phyloP scores from a whole-genome alignment of 2,113 vertebrate species.

The Ginglymostoma cirratum region DNA sequence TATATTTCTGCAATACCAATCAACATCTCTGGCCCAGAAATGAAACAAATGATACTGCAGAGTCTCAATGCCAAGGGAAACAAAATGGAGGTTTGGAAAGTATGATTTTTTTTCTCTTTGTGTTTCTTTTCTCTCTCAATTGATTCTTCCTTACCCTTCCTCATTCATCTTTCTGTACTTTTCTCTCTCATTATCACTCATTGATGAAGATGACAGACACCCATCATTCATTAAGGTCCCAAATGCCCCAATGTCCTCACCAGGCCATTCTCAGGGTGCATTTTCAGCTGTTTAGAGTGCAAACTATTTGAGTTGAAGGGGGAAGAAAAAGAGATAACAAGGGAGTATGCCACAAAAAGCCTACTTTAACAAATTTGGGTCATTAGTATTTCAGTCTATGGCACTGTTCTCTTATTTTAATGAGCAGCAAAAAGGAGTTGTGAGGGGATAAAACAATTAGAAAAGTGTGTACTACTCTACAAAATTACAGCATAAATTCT shows the following conservation, averaged over 20 bases:
- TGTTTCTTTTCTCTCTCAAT: neutral
- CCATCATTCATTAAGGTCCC: neutral
- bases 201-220: neutral
- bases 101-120: neutral
- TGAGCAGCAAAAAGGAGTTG: neutral
- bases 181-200: neutral
- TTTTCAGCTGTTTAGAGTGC: neutral
- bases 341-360: neutral
- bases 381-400: neutral
- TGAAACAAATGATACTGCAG: neutral
- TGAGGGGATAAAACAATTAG: neutral
- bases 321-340: neutral
- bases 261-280: neutral
- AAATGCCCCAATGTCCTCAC: neutral
- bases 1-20: neutral
- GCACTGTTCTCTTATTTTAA: neutral
- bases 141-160: neutral
- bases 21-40: neutral
- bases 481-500: neutral
- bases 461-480: neutral
- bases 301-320: neutral
- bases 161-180: neutral
- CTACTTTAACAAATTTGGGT: neutral
- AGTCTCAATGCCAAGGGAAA: neutral
- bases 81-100: neutral